Evolutionary conservation across 2,888 invertebrate species (phyloP).

Genomic region (Fragum fragum): DNA sequence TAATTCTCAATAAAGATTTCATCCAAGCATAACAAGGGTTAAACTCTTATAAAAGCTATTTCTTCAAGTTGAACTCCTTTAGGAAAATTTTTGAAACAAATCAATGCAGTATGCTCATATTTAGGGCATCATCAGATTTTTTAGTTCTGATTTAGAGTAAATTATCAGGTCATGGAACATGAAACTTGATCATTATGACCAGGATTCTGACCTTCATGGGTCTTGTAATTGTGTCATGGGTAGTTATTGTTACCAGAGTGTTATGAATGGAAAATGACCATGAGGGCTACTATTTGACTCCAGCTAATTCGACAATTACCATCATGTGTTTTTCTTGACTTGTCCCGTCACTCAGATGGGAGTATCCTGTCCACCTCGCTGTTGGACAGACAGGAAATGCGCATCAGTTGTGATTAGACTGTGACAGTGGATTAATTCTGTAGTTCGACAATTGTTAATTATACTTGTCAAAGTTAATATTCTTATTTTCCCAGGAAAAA

Average conservation of each 20-base stretch:
- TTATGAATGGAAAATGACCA: slow-evolving; percentile 2
- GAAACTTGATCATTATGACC: no score
- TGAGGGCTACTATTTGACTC: background rate
- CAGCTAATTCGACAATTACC: background rate
- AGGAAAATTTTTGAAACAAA: no score
- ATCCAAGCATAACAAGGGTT: no score
- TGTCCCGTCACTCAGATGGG: slow-evolving; percentile 14
- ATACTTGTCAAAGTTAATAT: slow-evolving; percentile 6
- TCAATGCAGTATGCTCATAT: no score
- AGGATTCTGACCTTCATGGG: no score
- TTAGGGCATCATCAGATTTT: no score
- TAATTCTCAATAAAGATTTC: no score
- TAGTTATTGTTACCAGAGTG: background rate
- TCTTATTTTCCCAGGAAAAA: background rate
- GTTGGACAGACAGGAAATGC: slow-evolving; percentile 3
- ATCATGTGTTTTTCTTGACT: background rate
- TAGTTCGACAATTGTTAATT: background rate
- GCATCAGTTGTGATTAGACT: slow-evolving; percentile 12
- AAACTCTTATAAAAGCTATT: no score
- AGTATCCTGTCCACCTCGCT: slow-evolving; percentile 3
- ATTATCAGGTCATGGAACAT: no score
- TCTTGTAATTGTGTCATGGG: background rate
- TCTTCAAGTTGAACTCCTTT: no score
- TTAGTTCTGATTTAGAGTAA: no score
- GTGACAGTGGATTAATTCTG: background rate